Evolutionary conservation across 2,113 vertebrate species (phyloP), one percentile per base, ranked within the genome.

Genomic region (Scytalopus superciliaris): DNA sequence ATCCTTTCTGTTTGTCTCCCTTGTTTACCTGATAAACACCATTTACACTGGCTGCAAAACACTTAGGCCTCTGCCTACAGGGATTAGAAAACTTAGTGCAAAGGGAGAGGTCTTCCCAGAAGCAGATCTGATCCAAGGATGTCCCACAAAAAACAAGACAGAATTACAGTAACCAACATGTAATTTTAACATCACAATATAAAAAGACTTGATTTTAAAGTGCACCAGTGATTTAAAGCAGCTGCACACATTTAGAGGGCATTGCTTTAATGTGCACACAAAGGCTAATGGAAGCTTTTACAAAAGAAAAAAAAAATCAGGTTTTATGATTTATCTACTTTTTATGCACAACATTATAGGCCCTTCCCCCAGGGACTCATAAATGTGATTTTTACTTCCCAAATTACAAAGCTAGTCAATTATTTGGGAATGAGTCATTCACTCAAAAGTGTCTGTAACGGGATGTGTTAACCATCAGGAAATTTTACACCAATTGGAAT

Each of bases 401-500:
- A 98, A 97, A 97, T 98, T 98, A 98, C 97, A 98, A 98, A 98
- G 97, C 95, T 90, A 96, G 96, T 98, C 98, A 97, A 98, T 98
- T 98, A 98, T 97, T 97, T 56, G 83, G 97, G 97, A 98, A 98
- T 98, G 97, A 98, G 96, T 98, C 98, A 98, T 97, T 98, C 97
- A 96, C 96, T 97, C 97, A 98, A 95, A 98, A 98, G 97, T 96
- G 97, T 97, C 92, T 89, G 96, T 96, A 98, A 97, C 16, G 96
- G 96, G 97, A 98, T 98, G 98, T 98, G 98, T 98, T 98, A 98
- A 98, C 97, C 98, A 96, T 98, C 98, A 98, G 97, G 97, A 98
- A 98, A 98, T 97, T 98, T 98, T 97, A 98, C 94, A 97, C 97
- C 98, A 98, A 98, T 98, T 98, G 98, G 97, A 98, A 98, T 98